Conservation (phyloP, 2,888 invertebrate species). For the Agonopterix subpropinquella region DNA sequence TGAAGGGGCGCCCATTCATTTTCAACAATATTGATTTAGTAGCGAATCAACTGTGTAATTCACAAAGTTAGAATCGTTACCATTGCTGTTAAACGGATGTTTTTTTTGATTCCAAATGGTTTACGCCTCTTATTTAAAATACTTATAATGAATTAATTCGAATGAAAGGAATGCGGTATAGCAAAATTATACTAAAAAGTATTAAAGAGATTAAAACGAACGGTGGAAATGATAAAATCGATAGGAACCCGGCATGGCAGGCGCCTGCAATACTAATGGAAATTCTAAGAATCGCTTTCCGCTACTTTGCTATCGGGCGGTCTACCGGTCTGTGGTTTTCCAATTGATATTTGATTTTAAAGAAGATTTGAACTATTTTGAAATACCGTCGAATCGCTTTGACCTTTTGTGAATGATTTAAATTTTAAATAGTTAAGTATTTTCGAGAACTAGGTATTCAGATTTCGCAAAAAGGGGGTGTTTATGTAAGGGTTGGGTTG, state of each 20-base stretch:
- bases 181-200: conserved; percentile 14
- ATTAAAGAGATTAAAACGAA: conserved; percentile 28
- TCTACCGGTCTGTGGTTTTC: not conserved
- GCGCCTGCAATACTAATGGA: conserved; percentile 47
- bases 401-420: too few species aligned
- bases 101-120: too few species aligned
- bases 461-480: too few species aligned
- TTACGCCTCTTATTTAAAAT: too few species aligned
- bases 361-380: not conserved
- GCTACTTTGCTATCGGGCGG: conserved; percentile 13
- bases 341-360: not conserved
- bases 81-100: too few species aligned
- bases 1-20: conserved; percentile 3
- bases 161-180: not conserved
- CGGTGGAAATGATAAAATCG: conserved; percentile 42
- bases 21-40: conserved; percentile 10
- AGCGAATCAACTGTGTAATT: not conserved
- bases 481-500: too few species aligned
- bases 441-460: too few species aligned
- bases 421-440: too few species aligned
- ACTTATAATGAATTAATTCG: too few species aligned
- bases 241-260: conserved; percentile 21
- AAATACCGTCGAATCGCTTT: too few species aligned
- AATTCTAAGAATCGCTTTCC: conserved; percentile 33
- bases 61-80: not conserved